A percentile compares a stretch with the other conserved stretches of the same genome.
Conservation (phyloP, 2,888 invertebrate genomes). For the Caenorhabditis virilis region DNA sequence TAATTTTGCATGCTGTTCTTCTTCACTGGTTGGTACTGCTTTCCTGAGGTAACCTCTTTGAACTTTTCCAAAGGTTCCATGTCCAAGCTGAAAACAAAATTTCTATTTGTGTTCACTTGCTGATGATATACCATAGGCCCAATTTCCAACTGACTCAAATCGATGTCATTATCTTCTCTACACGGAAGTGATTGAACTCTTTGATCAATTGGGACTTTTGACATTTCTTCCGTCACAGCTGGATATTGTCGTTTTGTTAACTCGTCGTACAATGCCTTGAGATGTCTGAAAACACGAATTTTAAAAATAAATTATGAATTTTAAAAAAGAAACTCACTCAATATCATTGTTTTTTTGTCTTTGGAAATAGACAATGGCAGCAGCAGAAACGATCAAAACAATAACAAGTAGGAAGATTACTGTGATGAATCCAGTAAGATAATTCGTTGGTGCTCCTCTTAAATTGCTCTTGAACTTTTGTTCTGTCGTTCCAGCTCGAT, state of each 20-base stretch:
- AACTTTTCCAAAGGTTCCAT: conserved; percentile 48
- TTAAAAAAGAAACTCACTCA: conserved; percentile 5
- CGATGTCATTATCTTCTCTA: conserved; percentile 26
- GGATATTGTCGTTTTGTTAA: conserved; percentile 20
- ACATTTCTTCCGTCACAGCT: conserved; percentile 1
- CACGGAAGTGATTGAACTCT: conserved; percentile 25
- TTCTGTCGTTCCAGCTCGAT: conserved; percentile 79
- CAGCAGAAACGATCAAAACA: background rate
- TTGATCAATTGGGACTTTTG: conserved; percentile 40
- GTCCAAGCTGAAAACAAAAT: conserved; percentile 33
- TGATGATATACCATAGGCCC: conserved; percentile 8
- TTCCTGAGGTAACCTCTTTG: conserved; percentile 34
- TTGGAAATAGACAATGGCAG: background rate
- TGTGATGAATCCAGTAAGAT: background rate
- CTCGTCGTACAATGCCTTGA: conserved; percentile 35
- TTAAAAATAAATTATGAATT: background rate
- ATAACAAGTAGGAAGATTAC: too few relatives aligned
- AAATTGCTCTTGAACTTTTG: conserved; percentile 32
- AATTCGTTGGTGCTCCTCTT: conserved; percentile 8
- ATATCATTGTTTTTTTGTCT: background rate
- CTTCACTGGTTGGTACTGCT: conserved; percentile 25
- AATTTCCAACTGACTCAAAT: conserved; percentile 21
- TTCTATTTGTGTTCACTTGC: background rate
- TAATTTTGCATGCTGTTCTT: conserved; percentile 23
- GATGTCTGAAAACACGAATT: conserved; percentile 19